These are phyloP conservation scores for Neodiprion fabricii DNA, from an alignment of 1,140 invertebrate genomes.

Conservation along the genomic window DNA sequence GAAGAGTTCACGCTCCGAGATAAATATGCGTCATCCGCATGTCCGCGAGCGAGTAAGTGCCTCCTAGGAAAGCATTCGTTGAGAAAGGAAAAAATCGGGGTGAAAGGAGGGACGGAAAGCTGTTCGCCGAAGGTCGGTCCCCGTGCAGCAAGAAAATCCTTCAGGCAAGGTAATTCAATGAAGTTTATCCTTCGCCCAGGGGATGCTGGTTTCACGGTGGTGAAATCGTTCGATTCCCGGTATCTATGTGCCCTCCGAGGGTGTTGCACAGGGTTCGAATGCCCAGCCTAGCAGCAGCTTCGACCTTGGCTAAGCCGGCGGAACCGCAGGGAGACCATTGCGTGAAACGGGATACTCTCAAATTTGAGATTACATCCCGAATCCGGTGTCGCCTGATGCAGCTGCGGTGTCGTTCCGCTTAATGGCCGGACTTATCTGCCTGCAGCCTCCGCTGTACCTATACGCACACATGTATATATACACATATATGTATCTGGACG, in stretches of 20 bases:
- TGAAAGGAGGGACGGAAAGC: no score
- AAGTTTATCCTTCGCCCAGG: neutral
- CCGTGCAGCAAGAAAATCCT: neutral
- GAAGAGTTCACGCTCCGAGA: neutral
- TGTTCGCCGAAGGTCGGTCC: neutral
- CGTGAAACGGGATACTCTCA: neutral
- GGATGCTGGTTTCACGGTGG: neutral
- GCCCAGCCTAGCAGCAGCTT: neutral
- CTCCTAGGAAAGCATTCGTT: neutral
- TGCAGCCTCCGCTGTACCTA: no score
- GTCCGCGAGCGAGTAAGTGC: no score
- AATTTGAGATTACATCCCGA: conserved; percentile 2
- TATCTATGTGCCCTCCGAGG: neutral
- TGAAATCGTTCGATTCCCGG: neutral
- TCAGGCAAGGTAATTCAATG: neutral
- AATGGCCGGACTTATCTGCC: no score
- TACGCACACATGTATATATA: no score
- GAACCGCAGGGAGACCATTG: neutral
- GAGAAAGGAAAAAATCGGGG: neutral
- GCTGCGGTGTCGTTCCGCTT: neutral
- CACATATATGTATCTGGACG: no score
- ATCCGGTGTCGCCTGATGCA: neutral
- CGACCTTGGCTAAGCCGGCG: neutral
- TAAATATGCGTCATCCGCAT: neutral
- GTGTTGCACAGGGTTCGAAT: neutral